Percentiles rank a stretch among this genome's conserved stretches.
phyloP scores from a whole-genome alignment of 2,797 vertebrate species.

The Percopsis omiscomaycus region DNA sequence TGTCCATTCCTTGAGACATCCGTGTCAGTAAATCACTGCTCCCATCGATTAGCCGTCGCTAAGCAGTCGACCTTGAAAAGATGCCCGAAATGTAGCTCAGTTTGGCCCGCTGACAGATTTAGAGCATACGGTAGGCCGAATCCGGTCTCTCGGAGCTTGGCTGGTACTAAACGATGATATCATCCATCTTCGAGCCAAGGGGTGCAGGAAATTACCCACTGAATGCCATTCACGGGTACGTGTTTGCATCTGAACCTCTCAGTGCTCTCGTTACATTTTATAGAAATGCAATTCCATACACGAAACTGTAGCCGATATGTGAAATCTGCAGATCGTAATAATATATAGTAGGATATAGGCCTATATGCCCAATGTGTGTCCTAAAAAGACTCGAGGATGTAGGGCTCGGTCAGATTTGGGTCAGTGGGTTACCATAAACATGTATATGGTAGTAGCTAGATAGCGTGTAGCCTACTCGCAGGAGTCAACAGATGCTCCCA shows the following conservation, averaged over 20 bases:
- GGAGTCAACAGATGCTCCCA: slow-evolving; percentile 38
- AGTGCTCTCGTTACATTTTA: background rate
- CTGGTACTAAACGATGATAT: slow-evolving; percentile 26
- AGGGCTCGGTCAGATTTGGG: slow-evolving; percentile 5
- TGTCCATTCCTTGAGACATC: slow-evolving; percentile 24
- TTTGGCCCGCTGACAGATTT: slow-evolving; percentile 10
- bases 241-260: background rate
- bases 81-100: slow-evolving; percentile 9
- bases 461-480: background rate
- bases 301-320: no score
- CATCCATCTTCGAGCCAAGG: slow-evolving; percentile 17
- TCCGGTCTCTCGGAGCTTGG: background rate
- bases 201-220: slow-evolving; percentile 1
- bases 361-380: background rate
- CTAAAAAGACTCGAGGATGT: background rate
- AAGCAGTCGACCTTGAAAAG: slow-evolving; percentile 44
- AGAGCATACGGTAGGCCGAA: slow-evolving; percentile 16
- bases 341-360: no score
- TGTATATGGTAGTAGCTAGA: background rate
- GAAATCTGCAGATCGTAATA: background rate
- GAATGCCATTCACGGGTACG: background rate
- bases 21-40: slow-evolving; percentile 55
- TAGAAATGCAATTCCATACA: background rate
- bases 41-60: slow-evolving; percentile 68
- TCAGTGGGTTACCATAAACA: slow-evolving; percentile 15